A percentile compares a stretch with the other conserved stretches of the same genome.
Evolutionary conservation across 2,888 invertebrate genomes (phyloP).

Genomic region (Dascillus cervinus): DNA sequence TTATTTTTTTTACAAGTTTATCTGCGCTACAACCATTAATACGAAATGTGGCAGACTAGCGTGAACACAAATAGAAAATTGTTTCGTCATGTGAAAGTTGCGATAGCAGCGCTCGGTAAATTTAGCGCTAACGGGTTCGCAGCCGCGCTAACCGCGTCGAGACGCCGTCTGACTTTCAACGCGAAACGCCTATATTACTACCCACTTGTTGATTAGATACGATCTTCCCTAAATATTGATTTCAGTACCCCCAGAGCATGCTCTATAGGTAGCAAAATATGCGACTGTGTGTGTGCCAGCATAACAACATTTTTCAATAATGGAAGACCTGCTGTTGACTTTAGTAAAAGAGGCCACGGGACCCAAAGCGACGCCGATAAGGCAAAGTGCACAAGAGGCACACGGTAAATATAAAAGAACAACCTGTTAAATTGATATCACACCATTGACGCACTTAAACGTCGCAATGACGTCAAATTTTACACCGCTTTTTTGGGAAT

Average conservation of each 20-base stretch:
- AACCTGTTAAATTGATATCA: too few species aligned
- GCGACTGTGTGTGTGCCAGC: too few species aligned
- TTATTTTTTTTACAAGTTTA: constrained; percentile 6
- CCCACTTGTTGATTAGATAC: too few species aligned
- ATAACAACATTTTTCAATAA: too few species aligned
- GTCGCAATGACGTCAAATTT: background rate
- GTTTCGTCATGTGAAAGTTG: constrained; percentile 14
- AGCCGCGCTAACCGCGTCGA: background rate
- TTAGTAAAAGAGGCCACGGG: constrained; percentile 79
- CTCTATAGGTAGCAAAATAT: constrained; percentile 11
- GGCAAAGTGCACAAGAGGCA: constrained; percentile 80
- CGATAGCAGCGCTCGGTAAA: constrained; percentile 4
- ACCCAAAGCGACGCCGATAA: constrained; percentile 65
- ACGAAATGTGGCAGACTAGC: constrained; percentile 14
- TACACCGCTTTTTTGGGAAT: background rate
- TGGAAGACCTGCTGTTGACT: constrained; percentile 83
- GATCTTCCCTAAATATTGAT: too few species aligned
- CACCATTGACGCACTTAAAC: background rate
- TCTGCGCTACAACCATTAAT: constrained; percentile 12
- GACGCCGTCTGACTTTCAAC: too few species aligned
- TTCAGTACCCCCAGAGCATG: constrained; percentile 16
- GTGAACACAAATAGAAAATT: constrained; percentile 16
- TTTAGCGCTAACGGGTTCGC: background rate
- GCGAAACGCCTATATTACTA: too few species aligned
- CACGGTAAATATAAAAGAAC: constrained; percentile 57